Evolutionary conservation across 2,113 vertebrate species (phyloP).

Genomic region (Ophiodon elongatus): DNA sequence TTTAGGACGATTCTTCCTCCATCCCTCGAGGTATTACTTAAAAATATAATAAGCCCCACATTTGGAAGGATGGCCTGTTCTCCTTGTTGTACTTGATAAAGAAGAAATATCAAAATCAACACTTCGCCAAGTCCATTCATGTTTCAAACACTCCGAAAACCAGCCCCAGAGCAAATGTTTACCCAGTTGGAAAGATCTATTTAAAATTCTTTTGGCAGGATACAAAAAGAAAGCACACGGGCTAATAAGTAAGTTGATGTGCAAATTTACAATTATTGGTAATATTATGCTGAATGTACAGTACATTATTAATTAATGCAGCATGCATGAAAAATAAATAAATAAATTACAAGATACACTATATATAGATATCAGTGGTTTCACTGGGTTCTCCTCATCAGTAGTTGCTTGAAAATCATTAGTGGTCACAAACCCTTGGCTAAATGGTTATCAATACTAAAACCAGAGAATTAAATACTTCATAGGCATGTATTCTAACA

Average conservation of each 20-base stretch:
- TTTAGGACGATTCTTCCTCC: slow-evolving; percentile 17
- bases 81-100: slow-evolving; percentile 54
- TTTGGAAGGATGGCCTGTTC: slow-evolving; percentile 37
- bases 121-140: slow-evolving; percentile 60
- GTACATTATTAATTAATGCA: slow-evolving; percentile 28
- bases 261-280: slow-evolving; percentile 45
- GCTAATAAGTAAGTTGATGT: slow-evolving; percentile 50
- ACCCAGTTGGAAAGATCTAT: slow-evolving; percentile 62
- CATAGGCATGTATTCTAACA: neutral
- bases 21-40: slow-evolving; percentile 10
- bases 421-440: neutral
- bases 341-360: neutral
- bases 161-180: slow-evolving; percentile 66
- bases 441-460: neutral
- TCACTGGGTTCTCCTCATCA: slow-evolving; percentile 30
- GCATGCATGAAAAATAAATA: slow-evolving; percentile 22
- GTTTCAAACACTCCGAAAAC: slow-evolving; percentile 50
- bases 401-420: slow-evolving; percentile 1
- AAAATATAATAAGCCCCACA: slow-evolving; percentile 39
- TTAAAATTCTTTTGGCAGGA: slow-evolving; percentile 68
- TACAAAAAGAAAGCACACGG: slow-evolving; percentile 53
- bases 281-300: slow-evolving; percentile 52
- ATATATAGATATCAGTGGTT: slow-evolving; percentile 10
- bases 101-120: slow-evolving; percentile 52
- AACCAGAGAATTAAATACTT: neutral